Conservation (phyloP, 2,113 vertebrate species). For the Myiozetetes cayanensis region DNA sequence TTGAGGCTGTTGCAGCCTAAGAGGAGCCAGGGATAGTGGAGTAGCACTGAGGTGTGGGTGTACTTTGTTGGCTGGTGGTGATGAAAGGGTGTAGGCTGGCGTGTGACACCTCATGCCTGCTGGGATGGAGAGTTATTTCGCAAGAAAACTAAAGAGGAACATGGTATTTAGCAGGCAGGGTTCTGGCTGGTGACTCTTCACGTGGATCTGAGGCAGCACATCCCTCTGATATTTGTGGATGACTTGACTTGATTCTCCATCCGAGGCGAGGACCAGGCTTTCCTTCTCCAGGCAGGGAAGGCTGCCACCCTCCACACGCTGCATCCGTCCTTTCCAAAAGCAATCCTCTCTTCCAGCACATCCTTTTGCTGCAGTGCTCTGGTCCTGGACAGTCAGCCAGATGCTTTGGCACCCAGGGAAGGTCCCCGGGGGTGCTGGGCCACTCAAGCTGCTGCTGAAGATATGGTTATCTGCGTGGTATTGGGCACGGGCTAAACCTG, state of each 20-base stretch:
- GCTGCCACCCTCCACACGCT: not conserved
- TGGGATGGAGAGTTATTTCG: not conserved
- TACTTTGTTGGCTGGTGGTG: too few relatives aligned
- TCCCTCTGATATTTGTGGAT: not conserved
- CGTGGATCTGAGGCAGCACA: accelerated
- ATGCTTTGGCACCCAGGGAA: not conserved
- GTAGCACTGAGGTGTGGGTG: not conserved
- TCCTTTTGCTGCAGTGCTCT: not conserved
- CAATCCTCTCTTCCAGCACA: not conserved
- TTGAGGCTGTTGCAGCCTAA: not conserved
- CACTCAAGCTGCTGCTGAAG: constrained; percentile 32
- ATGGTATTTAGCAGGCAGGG: not conserved
- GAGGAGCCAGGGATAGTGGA: not conserved
- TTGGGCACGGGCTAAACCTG: not conserved
- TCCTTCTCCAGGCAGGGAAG: not conserved
- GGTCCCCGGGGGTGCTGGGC: not conserved
- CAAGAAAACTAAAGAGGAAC: not conserved
- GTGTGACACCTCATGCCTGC: not conserved
- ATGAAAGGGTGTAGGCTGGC: not conserved
- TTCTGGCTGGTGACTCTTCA: not conserved
- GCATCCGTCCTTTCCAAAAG: not conserved
- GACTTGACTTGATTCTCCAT: not conserved
- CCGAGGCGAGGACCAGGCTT: not conserved
- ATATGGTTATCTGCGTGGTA: constrained; percentile 3
- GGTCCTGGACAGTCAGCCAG: not conserved